phyloP scores from a whole-genome alignment of 2,797 vertebrate species.

The Danio tinwini region DNA sequence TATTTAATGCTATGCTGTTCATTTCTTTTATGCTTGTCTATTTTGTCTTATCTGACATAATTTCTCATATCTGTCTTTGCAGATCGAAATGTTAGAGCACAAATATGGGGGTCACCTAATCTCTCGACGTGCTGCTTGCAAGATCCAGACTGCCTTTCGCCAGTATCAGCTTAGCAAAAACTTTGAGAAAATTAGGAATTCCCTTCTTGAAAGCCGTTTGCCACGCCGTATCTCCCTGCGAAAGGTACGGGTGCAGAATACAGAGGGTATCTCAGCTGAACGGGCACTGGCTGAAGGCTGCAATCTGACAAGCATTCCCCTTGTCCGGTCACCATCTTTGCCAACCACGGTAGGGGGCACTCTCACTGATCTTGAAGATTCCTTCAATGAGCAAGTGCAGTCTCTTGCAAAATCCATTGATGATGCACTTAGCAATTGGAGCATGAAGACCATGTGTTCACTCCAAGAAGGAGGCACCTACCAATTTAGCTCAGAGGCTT shows the following conservation, averaged over 20 bases:
- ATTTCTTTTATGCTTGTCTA: neutral
- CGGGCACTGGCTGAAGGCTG: slow-evolving; percentile 93
- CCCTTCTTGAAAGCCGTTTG: slow-evolving; percentile 94
- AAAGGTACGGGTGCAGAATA: slow-evolving; percentile 89
- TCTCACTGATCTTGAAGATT: slow-evolving; percentile 96
- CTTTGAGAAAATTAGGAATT: slow-evolving; percentile 99
- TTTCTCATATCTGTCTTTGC: slow-evolving; percentile 59
- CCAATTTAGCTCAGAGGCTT: slow-evolving; percentile 88
- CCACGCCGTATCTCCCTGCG: slow-evolving; percentile 94
- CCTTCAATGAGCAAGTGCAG: slow-evolving; percentile 97
- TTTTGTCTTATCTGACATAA: neutral
- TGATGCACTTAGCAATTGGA: slow-evolving; percentile 98
- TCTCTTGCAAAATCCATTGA: slow-evolving; percentile 98
- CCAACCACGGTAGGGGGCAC: slow-evolving; percentile 88
- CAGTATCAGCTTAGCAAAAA: slow-evolving; percentile 99
- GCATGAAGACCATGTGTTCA: slow-evolving; percentile 96
- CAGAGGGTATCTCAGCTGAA: slow-evolving; percentile 90
- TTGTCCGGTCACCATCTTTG: slow-evolving; percentile 92
- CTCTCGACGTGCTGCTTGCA: slow-evolving; percentile 95
- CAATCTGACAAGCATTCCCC: slow-evolving; percentile 87
- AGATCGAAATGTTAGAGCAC: slow-evolving; percentile 99
- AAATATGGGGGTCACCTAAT: slow-evolving; percentile 97
- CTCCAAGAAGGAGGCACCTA: slow-evolving; percentile 91
- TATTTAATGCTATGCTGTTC: slow-evolving; percentile 40
- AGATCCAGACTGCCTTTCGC: slow-evolving; percentile 98